A percentile compares a stretch with the other conserved stretches of the same genome.
These are phyloP conservation scores for Scelioninae gen. 2 DNA, from an alignment of 2,888 invertebrate genomes.

Conservation along the genomic window DNA sequence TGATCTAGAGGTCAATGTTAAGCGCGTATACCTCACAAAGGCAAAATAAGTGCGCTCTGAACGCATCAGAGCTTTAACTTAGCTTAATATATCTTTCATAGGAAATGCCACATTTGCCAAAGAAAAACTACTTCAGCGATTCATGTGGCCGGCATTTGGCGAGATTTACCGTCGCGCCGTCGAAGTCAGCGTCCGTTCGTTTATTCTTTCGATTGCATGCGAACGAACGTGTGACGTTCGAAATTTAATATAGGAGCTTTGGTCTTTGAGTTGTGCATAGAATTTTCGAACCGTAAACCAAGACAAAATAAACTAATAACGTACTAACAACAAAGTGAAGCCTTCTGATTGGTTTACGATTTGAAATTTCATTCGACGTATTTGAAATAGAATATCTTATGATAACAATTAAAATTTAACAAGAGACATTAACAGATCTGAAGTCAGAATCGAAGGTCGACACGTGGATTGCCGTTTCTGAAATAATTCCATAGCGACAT, in stretches of 20 bases:
- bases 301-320: constrained; percentile 15
- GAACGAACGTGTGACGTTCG: constrained; percentile 11
- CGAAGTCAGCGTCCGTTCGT: constrained; percentile 8
- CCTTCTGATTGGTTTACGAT: background rate
- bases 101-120: constrained; percentile 42
- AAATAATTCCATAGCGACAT: constrained; percentile 37
- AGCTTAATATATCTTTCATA: constrained; percentile 23
- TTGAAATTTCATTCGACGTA: background rate
- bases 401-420: constrained; percentile 51
- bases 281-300: constrained; percentile 11
- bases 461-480: constrained; percentile 40
- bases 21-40: constrained; percentile 53
- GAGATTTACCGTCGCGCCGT: constrained; percentile 14
- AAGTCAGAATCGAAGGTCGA: constrained; percentile 1
- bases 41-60: constrained; percentile 49
- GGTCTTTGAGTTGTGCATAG: constrained; percentile 28
- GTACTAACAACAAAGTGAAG: background rate
- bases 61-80: constrained; percentile 38
- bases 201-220: background rate
- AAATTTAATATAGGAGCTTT: constrained; percentile 26
- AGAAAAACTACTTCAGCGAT: background rate
- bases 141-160: constrained; percentile 7
- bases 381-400: constrained; percentile 28
- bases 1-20: constrained; percentile 38
- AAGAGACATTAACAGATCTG: constrained; percentile 35